A percentile compares a stretch with the other conserved stretches of the same genome.
These are phyloP conservation scores for Coracopsis vasa DNA, from an alignment of 2,113 vertebrate species.

Conservation along the genomic window DNA sequence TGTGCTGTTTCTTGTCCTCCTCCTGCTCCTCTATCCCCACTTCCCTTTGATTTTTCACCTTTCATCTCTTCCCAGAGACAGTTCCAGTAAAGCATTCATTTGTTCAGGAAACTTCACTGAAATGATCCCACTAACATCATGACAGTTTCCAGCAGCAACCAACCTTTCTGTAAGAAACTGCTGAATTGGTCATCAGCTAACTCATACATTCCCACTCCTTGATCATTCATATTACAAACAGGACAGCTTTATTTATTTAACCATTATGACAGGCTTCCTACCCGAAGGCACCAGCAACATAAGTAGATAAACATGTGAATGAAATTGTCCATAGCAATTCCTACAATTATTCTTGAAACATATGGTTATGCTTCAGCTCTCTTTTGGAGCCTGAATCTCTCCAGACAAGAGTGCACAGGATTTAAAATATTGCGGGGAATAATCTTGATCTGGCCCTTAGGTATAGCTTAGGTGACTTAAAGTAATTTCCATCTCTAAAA, in stretches of 20 bases:
- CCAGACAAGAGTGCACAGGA: not conserved
- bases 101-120: not conserved
- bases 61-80: not conserved
- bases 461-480: not conserved
- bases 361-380: not conserved
- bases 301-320: not conserved
- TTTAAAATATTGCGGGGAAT: not conserved
- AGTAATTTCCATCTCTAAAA: not conserved
- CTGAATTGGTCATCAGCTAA: not conserved
- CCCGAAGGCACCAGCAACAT: not conserved
- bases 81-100: not conserved
- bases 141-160: not conserved
- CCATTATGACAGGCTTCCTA: not conserved
- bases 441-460: not conserved
- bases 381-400: not conserved
- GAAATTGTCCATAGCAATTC: not conserved
- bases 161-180: not conserved
- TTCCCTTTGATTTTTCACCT: conserved; percentile 3
- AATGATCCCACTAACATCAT: not conserved
- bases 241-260: not conserved
- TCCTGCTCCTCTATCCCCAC: not conserved
- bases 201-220: not conserved
- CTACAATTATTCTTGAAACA: not conserved
- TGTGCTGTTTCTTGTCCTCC: not conserved
- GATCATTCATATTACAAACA: not conserved